Base-by-base conservation (phyloP, 2,797 vertebrate genomes). In the Aphelocoma californica region DNA sequence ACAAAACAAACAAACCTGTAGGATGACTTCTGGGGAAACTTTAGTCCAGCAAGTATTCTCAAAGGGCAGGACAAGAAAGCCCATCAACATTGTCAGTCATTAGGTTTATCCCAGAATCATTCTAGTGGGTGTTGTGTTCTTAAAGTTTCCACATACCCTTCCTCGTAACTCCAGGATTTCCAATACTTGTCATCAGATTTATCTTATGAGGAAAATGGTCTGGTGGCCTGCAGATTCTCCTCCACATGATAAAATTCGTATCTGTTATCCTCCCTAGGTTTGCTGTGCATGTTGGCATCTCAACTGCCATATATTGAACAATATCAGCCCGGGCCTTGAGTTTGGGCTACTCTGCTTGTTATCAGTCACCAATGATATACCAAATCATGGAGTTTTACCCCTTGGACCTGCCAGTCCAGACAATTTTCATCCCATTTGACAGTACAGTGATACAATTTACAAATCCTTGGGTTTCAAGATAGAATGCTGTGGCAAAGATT, bases 191-290 rank as follows among this genome's bases (percentile, higher is more conserved):
- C 5, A 72, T 54, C 9, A 57, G 29, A 53, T 73, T 91, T 86
- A 26, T 64, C 18, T 71, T 60, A 26, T 3, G 6, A 60, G 10
- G 66, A 58, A 71, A 50, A 18, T 31, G 38, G 7, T 34, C 15
- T 70, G 14, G 13, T 32, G 17, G 4, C 12, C 20, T 44, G 29
- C 7, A 79, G 34, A 48, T 29, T 77, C n/a, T 42, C 10, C 16
- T 85, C 50, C 2, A 0, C 3, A 4, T 4, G 2, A 20, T 45
- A 54, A 3, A 12, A 24, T 25, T 40, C 3, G 0, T 81, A 26
- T 14, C 20, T 70, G 18, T 16, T 78, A 71, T 25, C 23, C 56
- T 50, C 14, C 32, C 16, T 12, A 36, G 11, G 11, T 81, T 84
- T 96, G 9, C 25, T 51, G 25, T 34, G 4, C 14, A 26, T 29